Evolutionary conservation across 2,888 invertebrate species (phyloP), one percentile per base, ranked within the genome.

Genomic region (Mythimna ferrago): DNA sequence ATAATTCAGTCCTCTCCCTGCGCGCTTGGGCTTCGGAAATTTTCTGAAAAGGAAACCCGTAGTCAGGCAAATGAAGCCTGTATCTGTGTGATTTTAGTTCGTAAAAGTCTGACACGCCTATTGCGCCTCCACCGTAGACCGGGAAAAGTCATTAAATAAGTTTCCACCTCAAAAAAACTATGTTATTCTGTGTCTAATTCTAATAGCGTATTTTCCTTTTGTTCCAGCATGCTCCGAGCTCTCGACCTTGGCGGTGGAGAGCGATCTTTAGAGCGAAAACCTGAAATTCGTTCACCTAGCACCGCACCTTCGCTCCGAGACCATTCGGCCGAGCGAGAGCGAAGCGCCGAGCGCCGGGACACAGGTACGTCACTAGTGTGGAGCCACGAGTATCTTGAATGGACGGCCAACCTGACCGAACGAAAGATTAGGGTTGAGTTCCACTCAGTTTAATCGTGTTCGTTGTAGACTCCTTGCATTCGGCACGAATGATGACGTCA

Each of bases 211-310:
- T 75, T 79, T 68, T 75, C 14, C 65, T 93, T 38, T 38, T 93
- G 93, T 93, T 96, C 3, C 97, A 98, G 98, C 94, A 97, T 98
- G 91, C 96, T 98, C 89, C 97, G 98, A 92, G 98, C 98, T 66
- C 97, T 98, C 88, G 98, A 99, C 92, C 97, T 94, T 62, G 92
- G 93, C 73, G 92, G 92, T 72, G 93, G 95, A 88, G 93, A 92
- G 71, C 84, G 90, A 41, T 86, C 89, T 53, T 82, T 89, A 69
- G 92, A 93, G 90, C 96, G 94, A 68, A 96, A 96, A 82, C 92
- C 93, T 32, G 97, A 97, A 61, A 93, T 97, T 61, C 96, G 97
- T 82, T 95, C 96, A 26, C 96, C 95, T 53, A 89, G 90, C 79
- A 92, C 90, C 4, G 92, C 92, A 65, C 92, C 92, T 56, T 76